Base-by-base conservation (phyloP, 2,113 vertebrate genomes). In the Synodontis membranacea region DNA sequence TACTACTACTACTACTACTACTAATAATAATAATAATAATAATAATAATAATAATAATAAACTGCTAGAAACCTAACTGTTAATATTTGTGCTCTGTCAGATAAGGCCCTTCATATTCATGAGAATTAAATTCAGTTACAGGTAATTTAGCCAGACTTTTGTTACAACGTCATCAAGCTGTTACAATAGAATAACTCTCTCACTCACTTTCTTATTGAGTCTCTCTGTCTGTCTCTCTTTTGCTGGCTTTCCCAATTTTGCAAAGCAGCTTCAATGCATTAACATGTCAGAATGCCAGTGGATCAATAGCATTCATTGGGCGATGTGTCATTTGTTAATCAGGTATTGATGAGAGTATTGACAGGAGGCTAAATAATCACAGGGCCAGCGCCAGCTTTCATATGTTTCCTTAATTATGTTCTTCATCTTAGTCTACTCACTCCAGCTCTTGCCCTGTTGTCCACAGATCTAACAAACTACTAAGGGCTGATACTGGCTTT, bases 261-360 rank as follows among this genome's bases (percentile, higher is more conserved):
- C 96, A 95, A 95, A 96, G 94, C 94, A 95, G 95, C 96, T 96
- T 97, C 96, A 97, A 96, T 97, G 97, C 97, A 97, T 97, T 97
- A 98, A 96, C 95, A 94, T 95, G 91, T 95, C 96, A 94, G 94
- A 97, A 95, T 94, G 95, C 92, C 93, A 96, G 95, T 95, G 92
- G 97, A 98, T 99, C 98, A 97, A 99, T 99, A 97, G 93, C 93
- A 96, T 96, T 97, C 97, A 97, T 97, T 96, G 96, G 95, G 96
- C 96, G 95, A 96, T 98, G 96, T 98, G 97, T 99, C 98, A 97
- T 98, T 98, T 96, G 97, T 97, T 98, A 99, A 99, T 99, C 98
- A 96, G 97, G 96, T 98, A 99, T 99, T 98, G 97, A 99, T 98
- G 97, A 97, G 96, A 96, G 94, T 97, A 99, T 99, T 96, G 97